Conservation (phyloP, 1,140 invertebrate genomes). For the Vanessa atalanta region DNA sequence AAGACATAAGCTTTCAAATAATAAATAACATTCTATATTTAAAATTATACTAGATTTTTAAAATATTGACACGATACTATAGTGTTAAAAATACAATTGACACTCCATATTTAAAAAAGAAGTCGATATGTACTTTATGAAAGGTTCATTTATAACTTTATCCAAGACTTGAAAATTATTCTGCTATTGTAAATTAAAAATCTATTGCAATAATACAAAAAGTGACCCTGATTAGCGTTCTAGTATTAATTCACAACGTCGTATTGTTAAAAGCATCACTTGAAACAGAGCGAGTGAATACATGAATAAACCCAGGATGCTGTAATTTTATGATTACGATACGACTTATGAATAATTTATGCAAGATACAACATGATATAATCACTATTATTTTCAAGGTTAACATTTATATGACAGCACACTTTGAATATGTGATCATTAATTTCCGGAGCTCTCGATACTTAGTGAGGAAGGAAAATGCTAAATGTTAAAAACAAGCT, state of each 20-base stretch:
- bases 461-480: slow-evolving; percentile 18
- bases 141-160: too few relatives aligned
- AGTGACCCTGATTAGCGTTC: too few relatives aligned
- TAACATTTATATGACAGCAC: slow-evolving; percentile 23
- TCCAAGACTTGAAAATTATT: too few relatives aligned
- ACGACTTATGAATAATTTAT: slow-evolving; percentile 39
- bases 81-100: too few relatives aligned
- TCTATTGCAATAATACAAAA: too few relatives aligned
- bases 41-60: too few relatives aligned
- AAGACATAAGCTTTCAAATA: too few relatives aligned
- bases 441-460: slow-evolving; percentile 22
- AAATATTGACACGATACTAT: too few relatives aligned
- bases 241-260: neutral
- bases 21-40: too few relatives aligned
- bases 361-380: slow-evolving; percentile 27
- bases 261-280: neutral
- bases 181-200: too few relatives aligned
- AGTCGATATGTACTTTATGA: too few relatives aligned
- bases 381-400: slow-evolving; percentile 40
- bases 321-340: slow-evolving; percentile 22
- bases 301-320: slow-evolving; percentile 9
- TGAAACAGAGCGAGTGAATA: neutral
- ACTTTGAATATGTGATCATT: slow-evolving; percentile 25
- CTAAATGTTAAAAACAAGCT: slow-evolving; percentile 4
- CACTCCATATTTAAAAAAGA: too few relatives aligned